phyloP scores from a whole-genome alignment of 2,113 vertebrate species.

The Rhipidura dahli region DNA sequence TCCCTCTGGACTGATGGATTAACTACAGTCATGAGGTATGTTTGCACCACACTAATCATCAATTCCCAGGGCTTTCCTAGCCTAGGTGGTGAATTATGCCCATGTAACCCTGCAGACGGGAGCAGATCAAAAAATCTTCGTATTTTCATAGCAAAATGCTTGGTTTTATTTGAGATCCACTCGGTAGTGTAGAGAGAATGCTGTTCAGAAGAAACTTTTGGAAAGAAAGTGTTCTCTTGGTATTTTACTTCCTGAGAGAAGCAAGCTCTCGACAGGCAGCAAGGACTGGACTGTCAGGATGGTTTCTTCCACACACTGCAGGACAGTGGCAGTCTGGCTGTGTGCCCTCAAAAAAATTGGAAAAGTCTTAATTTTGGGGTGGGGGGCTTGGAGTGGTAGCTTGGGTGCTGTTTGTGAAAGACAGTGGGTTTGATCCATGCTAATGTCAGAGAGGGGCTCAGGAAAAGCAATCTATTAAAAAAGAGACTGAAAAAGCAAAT shows the following conservation, averaged over 20 bases:
- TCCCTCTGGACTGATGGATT: background rate
- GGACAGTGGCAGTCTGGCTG: background rate
- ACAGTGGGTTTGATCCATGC: background rate
- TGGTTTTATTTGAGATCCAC: background rate
- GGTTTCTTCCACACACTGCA: background rate
- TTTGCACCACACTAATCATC: background rate
- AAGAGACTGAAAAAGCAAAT: background rate
- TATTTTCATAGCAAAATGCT: background rate
- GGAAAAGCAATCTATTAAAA: background rate
- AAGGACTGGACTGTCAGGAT: background rate
- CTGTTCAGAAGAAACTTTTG: background rate
- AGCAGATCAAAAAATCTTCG: background rate
- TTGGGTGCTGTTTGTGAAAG: background rate
- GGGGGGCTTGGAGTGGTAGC: background rate
- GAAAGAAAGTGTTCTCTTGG: background rate
- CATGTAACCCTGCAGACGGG: background rate
- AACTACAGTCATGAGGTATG: background rate
- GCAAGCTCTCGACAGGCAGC: background rate
- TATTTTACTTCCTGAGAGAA: background rate
- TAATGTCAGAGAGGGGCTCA: background rate
- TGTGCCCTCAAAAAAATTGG: background rate
- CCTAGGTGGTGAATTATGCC: background rate
- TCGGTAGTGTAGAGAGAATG: background rate
- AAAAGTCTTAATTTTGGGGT: background rate
- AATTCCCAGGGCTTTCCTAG: background rate